phyloP scores from a whole-genome alignment of 2,888 invertebrate species.

The Pristionchus fissidentatus region DNA sequence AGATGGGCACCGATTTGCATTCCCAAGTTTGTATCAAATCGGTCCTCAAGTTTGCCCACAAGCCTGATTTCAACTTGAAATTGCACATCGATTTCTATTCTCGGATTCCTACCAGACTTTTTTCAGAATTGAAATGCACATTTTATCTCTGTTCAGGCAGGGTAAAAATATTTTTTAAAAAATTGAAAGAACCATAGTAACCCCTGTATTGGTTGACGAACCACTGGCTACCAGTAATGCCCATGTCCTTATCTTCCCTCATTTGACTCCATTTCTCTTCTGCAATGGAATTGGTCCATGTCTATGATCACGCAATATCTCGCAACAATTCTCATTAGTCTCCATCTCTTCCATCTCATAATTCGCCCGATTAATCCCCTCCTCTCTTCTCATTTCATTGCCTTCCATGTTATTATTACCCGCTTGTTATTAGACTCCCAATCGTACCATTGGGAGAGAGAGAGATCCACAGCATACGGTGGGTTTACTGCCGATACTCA shows the following conservation, averaged over 20 bases:
- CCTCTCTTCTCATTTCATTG: neutral
- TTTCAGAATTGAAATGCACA: too few species aligned
- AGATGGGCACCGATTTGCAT: too few species aligned
- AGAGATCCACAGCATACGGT: constrained; percentile 22
- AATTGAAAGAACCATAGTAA: neutral
- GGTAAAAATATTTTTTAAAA: neutral
- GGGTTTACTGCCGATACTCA: constrained; percentile 4
- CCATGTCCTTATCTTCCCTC: neutral
- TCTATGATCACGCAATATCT: constrained; percentile 27
- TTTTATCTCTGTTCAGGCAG: too few species aligned
- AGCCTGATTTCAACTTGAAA: too few species aligned
- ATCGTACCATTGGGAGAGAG: constrained; percentile 40
- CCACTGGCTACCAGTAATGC: too few species aligned
- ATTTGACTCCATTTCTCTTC: constrained; percentile 1
- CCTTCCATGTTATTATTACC: constrained; percentile 28
- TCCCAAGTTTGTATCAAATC: too few species aligned
- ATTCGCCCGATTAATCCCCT: constrained; percentile 34
- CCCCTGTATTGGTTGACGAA: too few species aligned
- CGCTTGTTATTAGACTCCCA: neutral
- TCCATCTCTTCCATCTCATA: neutral
- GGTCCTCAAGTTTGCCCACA: too few species aligned
- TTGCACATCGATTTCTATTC: too few species aligned
- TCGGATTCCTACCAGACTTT: neutral
- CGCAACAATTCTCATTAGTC: constrained; percentile 42
- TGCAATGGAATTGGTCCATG: constrained; percentile 20